Evolutionary conservation across 2,888 invertebrate genomes (phyloP).

Genomic region (Rhyacophila evoluta): DNA sequence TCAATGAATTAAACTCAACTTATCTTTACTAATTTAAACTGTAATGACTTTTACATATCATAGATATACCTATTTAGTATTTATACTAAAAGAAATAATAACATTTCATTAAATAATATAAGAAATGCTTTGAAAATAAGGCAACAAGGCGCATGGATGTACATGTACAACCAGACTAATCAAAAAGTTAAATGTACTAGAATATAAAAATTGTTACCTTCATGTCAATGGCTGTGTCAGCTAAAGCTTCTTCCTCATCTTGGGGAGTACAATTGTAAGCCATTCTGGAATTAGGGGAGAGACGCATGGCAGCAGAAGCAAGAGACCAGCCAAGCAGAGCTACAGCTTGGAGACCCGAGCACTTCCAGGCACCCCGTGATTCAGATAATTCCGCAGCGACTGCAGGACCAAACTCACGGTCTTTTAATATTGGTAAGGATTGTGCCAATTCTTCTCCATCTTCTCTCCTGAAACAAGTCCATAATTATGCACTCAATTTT

Average conservation of each 20-base stretch:
- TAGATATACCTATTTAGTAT: no score
- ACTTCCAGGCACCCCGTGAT: slow-evolving; percentile 58
- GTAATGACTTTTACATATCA: no score
- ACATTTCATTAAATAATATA: no score
- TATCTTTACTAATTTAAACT: no score
- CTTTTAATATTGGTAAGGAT: slow-evolving; percentile 75
- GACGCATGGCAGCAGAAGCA: slow-evolving; percentile 74
- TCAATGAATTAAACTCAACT: no score
- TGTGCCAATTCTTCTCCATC: slow-evolving; percentile 80
- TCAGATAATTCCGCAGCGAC: slow-evolving; percentile 68
- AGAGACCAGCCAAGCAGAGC: slow-evolving; percentile 79
- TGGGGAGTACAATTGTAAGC: slow-evolving; percentile 59
- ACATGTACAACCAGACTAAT: no score
- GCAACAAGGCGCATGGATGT: no score
- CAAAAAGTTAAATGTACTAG: no score
- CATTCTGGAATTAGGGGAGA: slow-evolving; percentile 69
- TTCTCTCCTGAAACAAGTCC: slow-evolving; percentile 68
- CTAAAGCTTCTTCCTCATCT: slow-evolving; percentile 84
- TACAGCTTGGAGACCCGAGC: slow-evolving; percentile 70
- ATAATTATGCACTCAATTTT: no score
- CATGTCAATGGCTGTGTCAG: slow-evolving; percentile 83
- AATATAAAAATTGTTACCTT: slow-evolving; percentile 66
- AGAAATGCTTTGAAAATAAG: no score
- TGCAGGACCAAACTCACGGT: slow-evolving; percentile 70
- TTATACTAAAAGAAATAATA: no score